Conservation (phyloP, 2,113 vertebrate species). For the Haliaeetus leucogaster region DNA sequence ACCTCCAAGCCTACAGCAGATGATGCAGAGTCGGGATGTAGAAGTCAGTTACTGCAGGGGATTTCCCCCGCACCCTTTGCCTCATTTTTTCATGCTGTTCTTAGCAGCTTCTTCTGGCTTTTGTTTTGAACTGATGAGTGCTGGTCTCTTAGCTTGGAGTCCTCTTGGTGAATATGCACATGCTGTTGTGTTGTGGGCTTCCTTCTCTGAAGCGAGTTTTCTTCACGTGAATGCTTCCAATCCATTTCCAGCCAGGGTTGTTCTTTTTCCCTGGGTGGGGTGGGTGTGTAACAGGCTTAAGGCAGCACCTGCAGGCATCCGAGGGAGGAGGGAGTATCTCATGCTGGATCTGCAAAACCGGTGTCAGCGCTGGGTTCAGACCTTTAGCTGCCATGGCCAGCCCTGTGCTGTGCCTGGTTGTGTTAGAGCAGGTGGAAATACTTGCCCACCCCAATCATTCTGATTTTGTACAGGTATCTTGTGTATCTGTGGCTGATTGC, state of each 20-base stretch:
- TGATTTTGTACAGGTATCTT: neutral
- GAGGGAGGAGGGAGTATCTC: neutral
- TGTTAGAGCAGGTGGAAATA: neutral
- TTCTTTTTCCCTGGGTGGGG: neutral
- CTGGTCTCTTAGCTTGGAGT: neutral
- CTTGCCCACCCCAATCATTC: neutral
- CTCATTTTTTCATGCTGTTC: neutral
- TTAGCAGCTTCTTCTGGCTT: neutral
- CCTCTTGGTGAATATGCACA: neutral
- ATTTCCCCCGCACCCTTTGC: neutral
- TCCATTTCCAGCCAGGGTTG: neutral
- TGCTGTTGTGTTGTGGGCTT: neutral
- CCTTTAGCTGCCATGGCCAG: neutral
- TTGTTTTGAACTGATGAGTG: neutral
- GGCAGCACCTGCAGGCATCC: neutral
- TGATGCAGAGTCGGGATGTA: rapidly evolving
- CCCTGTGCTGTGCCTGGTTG: neutral
- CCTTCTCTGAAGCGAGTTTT: neutral
- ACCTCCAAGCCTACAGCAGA: neutral
- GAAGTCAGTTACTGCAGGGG: neutral
- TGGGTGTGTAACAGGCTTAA: neutral
- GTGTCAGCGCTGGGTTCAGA: neutral
- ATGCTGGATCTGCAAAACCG: rapidly evolving
- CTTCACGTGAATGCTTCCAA: neutral
- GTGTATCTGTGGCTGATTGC: neutral